A percentile compares a stretch with the other conserved stretches of the same genome.
Conservation (phyloP, 1,140 invertebrate species). For the Euschistus heros region DNA sequence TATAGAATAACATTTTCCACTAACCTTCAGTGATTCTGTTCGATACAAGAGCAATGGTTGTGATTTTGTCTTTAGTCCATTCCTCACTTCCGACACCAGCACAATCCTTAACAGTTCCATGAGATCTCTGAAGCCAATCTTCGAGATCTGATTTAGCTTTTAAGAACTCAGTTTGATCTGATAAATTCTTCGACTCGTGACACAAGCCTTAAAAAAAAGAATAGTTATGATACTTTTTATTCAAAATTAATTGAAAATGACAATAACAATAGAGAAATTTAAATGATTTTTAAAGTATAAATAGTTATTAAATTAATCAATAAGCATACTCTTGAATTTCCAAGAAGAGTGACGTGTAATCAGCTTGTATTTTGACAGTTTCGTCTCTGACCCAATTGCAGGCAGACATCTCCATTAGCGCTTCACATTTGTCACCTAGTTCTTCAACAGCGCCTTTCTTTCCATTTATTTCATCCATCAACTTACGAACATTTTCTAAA, state of each 20-base stretch:
- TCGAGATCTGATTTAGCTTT: constrained; percentile 73
- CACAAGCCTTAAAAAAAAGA: constrained; percentile 43
- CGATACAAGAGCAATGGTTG: constrained; percentile 43
- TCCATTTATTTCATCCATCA: constrained; percentile 62
- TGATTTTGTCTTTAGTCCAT: constrained; percentile 71
- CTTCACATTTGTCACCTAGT: constrained; percentile 75
- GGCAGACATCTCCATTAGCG: constrained; percentile 72
- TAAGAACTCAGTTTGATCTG: constrained; percentile 79
- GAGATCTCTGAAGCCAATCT: constrained; percentile 65
- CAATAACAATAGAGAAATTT: too few relatives aligned
- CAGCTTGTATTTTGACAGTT: constrained; percentile 69
- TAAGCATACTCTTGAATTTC: constrained; percentile 10
- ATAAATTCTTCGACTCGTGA: constrained; percentile 76
- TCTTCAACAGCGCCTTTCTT: constrained; percentile 70
- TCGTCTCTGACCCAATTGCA: constrained; percentile 72
- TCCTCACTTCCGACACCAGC: constrained; percentile 65
- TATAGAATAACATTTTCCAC: neutral
- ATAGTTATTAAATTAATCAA: too few relatives aligned
- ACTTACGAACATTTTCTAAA: constrained; percentile 58
- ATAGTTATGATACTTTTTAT: neutral
- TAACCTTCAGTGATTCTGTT: constrained; percentile 33
- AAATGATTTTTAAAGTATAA: too few relatives aligned
- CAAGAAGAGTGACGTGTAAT: constrained; percentile 53
- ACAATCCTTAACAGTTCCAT: constrained; percentile 69
- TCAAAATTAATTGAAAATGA: too few relatives aligned